Conservation (phyloP, 1,140 invertebrate genomes). For the Spodoptera litura region DNA sequence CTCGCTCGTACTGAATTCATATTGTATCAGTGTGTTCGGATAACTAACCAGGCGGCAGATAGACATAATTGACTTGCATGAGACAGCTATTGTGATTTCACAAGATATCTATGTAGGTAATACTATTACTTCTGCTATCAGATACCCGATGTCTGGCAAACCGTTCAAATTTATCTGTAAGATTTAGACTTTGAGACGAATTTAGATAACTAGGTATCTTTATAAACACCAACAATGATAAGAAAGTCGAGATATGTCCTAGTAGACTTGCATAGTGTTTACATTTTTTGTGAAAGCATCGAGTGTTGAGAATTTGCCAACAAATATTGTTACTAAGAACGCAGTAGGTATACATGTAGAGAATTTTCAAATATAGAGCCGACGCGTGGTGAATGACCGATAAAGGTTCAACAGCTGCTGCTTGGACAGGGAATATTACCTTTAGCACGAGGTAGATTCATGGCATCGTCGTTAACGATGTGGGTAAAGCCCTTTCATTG, state of each 20-base stretch:
- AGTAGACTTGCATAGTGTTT: neutral
- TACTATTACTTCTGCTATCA: constrained; percentile 45
- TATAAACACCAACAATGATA: constrained; percentile 9
- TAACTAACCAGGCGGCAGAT: constrained; percentile 78
- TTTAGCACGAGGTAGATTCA: constrained; percentile 29
- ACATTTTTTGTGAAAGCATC: constrained; percentile 40
- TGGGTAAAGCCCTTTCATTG: constrained; percentile 39
- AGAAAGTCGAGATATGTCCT: constrained; percentile 1
- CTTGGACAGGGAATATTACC: constrained; percentile 22
- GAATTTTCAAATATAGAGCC: constrained; percentile 51
- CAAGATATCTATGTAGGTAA: constrained; percentile 50
- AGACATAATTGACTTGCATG: constrained; percentile 82
- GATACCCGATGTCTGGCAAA: constrained; percentile 23
- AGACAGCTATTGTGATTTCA: constrained; percentile 79
- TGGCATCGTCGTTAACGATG: constrained; percentile 34
- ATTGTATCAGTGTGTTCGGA: constrained; percentile 73
- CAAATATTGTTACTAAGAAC: constrained; percentile 58
- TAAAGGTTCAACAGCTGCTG: constrained; percentile 54
- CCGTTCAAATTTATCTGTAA: constrained; percentile 53
- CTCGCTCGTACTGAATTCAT: constrained; percentile 71
- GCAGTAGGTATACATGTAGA: constrained; percentile 9
- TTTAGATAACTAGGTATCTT: constrained; percentile 11
- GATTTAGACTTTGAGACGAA: constrained; percentile 53
- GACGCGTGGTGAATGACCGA: constrained; percentile 70
- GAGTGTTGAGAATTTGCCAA: constrained; percentile 66